Evolutionary conservation across 2,113 vertebrate species (phyloP), one percentile per base, ranked within the genome.

Genomic region (Xyliphius kryptos): DNA sequence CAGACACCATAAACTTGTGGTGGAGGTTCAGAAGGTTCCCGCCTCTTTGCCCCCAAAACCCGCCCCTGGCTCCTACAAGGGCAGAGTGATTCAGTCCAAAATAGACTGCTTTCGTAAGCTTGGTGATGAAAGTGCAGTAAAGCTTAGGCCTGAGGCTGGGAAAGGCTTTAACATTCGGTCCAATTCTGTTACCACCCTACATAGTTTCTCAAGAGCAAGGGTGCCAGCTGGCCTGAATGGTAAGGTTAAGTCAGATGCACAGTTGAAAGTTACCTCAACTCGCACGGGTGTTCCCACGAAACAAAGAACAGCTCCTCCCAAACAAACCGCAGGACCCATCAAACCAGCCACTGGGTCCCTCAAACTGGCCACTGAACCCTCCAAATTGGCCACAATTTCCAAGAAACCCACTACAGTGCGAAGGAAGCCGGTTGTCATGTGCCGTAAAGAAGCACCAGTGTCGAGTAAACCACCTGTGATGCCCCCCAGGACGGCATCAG

Each of bases 51-150:
- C 41, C 2, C 43, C 72, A 9, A 97, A 85, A 72, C 70, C 78
- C 40, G 74, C 82, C 2, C 89, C 81, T 10, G 94, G 95, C 37
- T 81, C 81, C 17, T 98, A 95, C 40, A 90, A 87, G 76, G 93
- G 94, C 43, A 90, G 76, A 60, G 78, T 96, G 54, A 75, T 98
- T 17, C 85, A 87, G 53, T 95, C 95, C 14, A 98, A 95, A 78
- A 78, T 97, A 17, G 91, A 92, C 59, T 91, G 92, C 7, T 92
- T 95, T 72, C 79, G 94, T 80, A 94, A 89, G 73, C 71, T 82
- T 0, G 69, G 67, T 13, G 43, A 52, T 9, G 83, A 82, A 36
- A 57, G 51, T 19, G 58, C 22, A 20, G 11, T 2, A 14, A 85
- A 68, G 63, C 54, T 47, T 1, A 1, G 77, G 7, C 63, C 70